Base-by-base conservation (phyloP, 2,888 invertebrate species). In the Drosophila tanythrix region DNA sequence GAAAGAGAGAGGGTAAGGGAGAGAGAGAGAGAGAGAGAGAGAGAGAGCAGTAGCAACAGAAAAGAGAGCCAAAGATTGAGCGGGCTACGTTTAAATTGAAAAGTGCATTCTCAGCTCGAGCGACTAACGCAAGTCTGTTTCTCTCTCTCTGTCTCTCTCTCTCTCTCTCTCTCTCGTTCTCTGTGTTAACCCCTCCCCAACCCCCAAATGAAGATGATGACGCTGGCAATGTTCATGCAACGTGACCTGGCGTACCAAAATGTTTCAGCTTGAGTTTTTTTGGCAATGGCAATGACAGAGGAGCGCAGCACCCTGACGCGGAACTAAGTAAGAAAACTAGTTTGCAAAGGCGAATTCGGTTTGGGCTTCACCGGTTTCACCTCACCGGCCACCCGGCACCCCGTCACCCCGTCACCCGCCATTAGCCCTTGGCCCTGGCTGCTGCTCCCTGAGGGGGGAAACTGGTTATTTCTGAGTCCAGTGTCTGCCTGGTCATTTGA, bases 271-370 rank as follows among this genome's bases (percentile, higher is more conserved):
- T 46, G 11, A 61, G 15, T 18, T 40, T 40, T 70, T 81, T 58
- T 55, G 72, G 83, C 72, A 68, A 71, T 70, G 43, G 29, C 78
- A 70, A 76, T 57, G 59, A 50, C 43, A 33, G 48, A 51, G 58
- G 25, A 46, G 15, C 27, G 51, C 57, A 64, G 50, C 51, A 48
- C 56, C 57, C 53, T 62, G 67, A 82, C 71, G 85, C 83, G 81
- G 87, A 84, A 89, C 83, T 88, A 88, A 77, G 63, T 88, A 89
- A 69, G 63, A 69, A 72, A 81, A 89, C 84, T 84, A 76, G 84
- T 85, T 85, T 84, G 51, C 50, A 64, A 70, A 64, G 79, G 50
- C 62, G 25, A 33, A 60, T 50, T 50, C 21, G 53, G 38, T 56
- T 73, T 51, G 53, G 52, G 51, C 65, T 57, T 79, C 75, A 57